Evolutionary conservation across 2,888 invertebrate species (phyloP).

Genomic region (Rhimphoctona megacephalus): DNA sequence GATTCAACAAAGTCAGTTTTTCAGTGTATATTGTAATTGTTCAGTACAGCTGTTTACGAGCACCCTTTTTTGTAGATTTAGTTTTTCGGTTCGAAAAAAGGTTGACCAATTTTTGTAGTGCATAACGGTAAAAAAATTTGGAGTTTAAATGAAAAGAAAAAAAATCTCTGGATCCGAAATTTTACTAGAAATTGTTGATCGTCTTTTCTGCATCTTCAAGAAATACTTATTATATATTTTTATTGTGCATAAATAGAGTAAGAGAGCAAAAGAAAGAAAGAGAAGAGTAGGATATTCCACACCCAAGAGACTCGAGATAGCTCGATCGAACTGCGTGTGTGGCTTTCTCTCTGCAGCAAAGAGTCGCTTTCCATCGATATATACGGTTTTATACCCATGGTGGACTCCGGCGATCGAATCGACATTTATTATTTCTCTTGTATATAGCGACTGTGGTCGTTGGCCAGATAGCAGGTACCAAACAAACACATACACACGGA

Average conservation of each 20-base stretch:
- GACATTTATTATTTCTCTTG: constrained; percentile 72
- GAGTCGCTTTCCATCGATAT: constrained; percentile 70
- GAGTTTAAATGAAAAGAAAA: too few relatives aligned
- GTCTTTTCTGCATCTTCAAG: too few relatives aligned
- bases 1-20: too few relatives aligned
- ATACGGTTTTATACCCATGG: constrained; percentile 36
- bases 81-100: too few relatives aligned
- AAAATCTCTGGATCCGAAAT: too few relatives aligned
- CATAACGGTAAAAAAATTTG: too few relatives aligned
- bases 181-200: too few relatives aligned
- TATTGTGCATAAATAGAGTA: not conserved
- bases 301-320: constrained; percentile 39
- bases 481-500: constrained; percentile 42
- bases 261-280: constrained; percentile 16
- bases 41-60: too few relatives aligned
- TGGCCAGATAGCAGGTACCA: constrained; percentile 65
- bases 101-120: too few relatives aligned
- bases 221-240: too few relatives aligned
- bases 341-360: constrained; percentile 67
- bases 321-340: constrained; percentile 45
- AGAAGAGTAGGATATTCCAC: constrained; percentile 42
- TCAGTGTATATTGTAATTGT: too few relatives aligned
- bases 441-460: constrained; percentile 64
- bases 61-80: too few relatives aligned
- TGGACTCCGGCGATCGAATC: constrained; percentile 63